Evolutionary conservation across 2,888 invertebrate genomes (phyloP).

Genomic region (Cephus pygmeus): DNA sequence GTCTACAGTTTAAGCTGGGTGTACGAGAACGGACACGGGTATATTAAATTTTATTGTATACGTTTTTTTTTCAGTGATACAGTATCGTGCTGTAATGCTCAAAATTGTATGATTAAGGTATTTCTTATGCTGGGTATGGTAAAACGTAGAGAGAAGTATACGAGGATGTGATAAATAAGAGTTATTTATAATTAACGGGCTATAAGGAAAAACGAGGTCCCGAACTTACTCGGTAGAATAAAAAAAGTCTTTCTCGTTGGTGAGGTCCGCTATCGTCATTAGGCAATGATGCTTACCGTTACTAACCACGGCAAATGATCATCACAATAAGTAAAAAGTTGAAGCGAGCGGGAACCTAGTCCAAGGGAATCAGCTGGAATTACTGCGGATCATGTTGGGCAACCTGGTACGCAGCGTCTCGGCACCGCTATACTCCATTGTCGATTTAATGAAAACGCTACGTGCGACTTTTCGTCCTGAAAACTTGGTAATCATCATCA

Average conservation of each 20-base stretch:
- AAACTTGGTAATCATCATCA: background rate
- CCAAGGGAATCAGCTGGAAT: conserved; percentile 10
- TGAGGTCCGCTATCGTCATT: conserved; percentile 8
- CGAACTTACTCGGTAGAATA: background rate
- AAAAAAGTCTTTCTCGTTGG: background rate
- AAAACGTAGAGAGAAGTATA: background rate
- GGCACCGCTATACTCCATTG: conserved; percentile 10
- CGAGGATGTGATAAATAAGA: background rate
- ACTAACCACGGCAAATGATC: conserved; percentile 16
- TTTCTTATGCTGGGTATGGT: background rate
- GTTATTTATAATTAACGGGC: background rate
- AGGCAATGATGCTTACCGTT: conserved; percentile 18
- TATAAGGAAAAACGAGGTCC: background rate
- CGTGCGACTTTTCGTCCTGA: conserved; percentile 8
- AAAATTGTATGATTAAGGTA: background rate
- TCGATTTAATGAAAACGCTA: conserved; percentile 11
- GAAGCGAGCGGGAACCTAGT: background rate
- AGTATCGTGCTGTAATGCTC: background rate
- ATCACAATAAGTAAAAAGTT: conserved; percentile 1
- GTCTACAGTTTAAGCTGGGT: background rate
- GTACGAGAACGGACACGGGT: background rate
- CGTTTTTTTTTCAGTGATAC: background rate
- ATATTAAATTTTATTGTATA: background rate
- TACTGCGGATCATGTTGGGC: conserved; percentile 12
- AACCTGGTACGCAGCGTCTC: conserved; percentile 1